These are phyloP conservation scores for Hydropsyche betteni DNA, from an alignment of 2,888 invertebrate genomes.

Conservation along the genomic window DNA sequence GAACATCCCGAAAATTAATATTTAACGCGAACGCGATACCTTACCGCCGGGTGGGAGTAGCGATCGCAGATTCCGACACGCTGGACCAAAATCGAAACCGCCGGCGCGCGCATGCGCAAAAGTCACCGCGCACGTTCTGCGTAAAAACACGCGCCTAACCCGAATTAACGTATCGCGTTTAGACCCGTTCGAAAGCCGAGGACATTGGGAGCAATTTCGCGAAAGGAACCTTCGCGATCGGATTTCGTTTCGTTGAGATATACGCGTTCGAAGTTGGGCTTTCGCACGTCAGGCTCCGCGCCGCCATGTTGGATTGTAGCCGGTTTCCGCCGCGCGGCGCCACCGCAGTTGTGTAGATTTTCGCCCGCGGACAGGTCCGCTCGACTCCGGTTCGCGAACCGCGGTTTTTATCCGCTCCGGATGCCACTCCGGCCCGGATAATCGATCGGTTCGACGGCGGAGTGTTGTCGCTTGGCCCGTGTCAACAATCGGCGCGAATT, in stretches of 20 bases:
- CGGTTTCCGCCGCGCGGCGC: conserved; percentile 60
- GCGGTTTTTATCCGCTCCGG: no score
- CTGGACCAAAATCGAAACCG: conserved; percentile 70
- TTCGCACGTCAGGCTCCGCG: conserved; percentile 44
- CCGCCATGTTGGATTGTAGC: conserved; percentile 54
- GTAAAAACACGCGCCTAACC: conserved; percentile 35
- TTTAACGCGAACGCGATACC: conserved; percentile 33
- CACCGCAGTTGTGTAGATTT: conserved; percentile 50
- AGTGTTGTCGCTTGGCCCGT: no score
- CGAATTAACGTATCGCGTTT: conserved; percentile 49
- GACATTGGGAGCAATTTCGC: not conserved
- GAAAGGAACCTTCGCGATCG: conserved; percentile 40
- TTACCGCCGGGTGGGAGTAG: conserved; percentile 42
- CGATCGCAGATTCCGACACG: conserved; percentile 57
- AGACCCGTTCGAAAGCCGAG: conserved; percentile 55
- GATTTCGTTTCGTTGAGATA: conserved; percentile 35
- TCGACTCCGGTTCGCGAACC: not conserved
- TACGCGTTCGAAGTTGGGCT: conserved; percentile 43
- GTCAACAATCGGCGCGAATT: no score
- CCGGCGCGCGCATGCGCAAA: conserved; percentile 64
- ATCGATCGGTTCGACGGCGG: no score
- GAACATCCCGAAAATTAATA: conserved; percentile 11
- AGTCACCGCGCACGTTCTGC: conserved; percentile 49
- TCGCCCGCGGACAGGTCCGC: conserved; percentile 47
- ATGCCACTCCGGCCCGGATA: conserved; percentile 60